Evolutionary conservation across 2,113 vertebrate species (phyloP).

Genomic region (Lagopus leucura): DNA sequence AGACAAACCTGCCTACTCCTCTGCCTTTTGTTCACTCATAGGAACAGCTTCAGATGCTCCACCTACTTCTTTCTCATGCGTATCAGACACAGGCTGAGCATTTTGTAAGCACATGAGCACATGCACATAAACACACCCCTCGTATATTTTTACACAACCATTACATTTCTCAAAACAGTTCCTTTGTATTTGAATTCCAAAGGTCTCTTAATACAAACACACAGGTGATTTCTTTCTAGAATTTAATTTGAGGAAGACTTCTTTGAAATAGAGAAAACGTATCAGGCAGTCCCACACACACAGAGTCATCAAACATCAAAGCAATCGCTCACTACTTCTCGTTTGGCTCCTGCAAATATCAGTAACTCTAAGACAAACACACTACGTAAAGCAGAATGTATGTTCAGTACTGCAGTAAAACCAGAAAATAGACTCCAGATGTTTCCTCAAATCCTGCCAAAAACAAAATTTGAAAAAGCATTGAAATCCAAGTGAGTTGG

Average conservation of each 20-base stretch:
- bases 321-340: neutral
- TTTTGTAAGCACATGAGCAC: neutral
- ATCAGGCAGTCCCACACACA: neutral
- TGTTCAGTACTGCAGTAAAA: slow-evolving; percentile 27
- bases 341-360: slow-evolving; percentile 4
- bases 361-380: neutral
- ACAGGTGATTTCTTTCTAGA: neutral
- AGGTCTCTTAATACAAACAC: neutral
- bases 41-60: neutral
- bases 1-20: neutral
- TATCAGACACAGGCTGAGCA: neutral
- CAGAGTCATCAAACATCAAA: neutral
- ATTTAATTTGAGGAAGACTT: neutral
- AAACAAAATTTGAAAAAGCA: neutral
- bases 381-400: neutral
- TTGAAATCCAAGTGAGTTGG: slow-evolving; percentile 24
- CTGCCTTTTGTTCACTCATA: neutral
- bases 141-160: neutral
- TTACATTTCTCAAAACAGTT: neutral
- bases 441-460: slow-evolving; percentile 51
- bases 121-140: neutral
- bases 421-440: slow-evolving; percentile 61
- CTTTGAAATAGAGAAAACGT: neutral
- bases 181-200: neutral
- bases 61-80: neutral